These are phyloP conservation scores for Eupelmus urozonus DNA, from an alignment of 2,888 invertebrate genomes.

Conservation along the genomic window DNA sequence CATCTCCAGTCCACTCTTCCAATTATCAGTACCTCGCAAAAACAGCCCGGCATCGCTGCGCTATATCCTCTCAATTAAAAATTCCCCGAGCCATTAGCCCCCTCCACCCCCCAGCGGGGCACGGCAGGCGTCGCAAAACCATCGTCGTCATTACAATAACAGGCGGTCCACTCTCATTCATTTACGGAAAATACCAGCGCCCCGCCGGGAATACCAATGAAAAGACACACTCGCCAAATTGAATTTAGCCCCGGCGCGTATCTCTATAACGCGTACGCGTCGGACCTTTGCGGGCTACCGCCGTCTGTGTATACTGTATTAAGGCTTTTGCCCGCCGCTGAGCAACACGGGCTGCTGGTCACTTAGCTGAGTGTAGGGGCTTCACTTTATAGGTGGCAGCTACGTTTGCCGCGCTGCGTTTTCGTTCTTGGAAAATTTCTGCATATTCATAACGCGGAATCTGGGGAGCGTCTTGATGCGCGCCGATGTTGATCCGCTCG, in stretches of 20 bases:
- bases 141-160: slow-evolving; percentile 34
- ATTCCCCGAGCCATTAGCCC: too few species aligned
- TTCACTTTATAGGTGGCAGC: too few species aligned
- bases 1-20: too few species aligned
- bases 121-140: too few species aligned
- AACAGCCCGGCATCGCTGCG: too few species aligned
- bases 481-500: too few species aligned
- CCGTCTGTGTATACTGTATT: not conserved
- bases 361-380: not conserved
- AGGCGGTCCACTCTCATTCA: slow-evolving; percentile 29
- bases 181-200: slow-evolving; percentile 39
- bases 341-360: slow-evolving; percentile 29
- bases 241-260: slow-evolving; percentile 42
- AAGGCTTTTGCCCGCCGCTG: not conserved
- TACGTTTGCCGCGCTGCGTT: too few species aligned
- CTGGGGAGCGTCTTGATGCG: not conserved
- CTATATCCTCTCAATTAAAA: too few species aligned
- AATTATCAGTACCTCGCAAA: too few species aligned
- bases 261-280: not conserved
- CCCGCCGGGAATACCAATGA: slow-evolving; percentile 42
- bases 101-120: not conserved
- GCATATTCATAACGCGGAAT: slow-evolving; percentile 54
- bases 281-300: slow-evolving; percentile 6
- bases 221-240: slow-evolving; percentile 53
- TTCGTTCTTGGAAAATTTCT: too few species aligned